Percentiles rank a stretch among this genome's conserved stretches.
Conservation (phyloP, 2,113 vertebrate species). For the Neolamprologus sp. region DNA sequence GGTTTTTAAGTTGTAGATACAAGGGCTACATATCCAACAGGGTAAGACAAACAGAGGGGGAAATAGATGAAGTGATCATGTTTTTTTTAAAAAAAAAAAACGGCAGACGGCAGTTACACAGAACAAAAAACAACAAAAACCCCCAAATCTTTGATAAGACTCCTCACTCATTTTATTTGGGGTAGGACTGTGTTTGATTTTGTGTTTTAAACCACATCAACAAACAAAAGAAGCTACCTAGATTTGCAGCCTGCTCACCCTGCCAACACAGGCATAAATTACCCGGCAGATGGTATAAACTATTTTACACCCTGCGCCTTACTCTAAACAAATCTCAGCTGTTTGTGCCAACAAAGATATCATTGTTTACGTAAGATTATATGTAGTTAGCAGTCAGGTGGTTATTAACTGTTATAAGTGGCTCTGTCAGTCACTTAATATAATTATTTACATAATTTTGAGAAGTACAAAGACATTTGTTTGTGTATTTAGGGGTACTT, state of each 20-base stretch:
- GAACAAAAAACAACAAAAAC: neutral
- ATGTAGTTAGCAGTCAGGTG: neutral
- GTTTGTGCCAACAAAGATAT: neutral
- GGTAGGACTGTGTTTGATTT: neutral
- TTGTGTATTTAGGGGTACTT: neutral
- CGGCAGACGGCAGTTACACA: neutral
- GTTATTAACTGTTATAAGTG: neutral
- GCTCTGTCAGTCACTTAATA: neutral
- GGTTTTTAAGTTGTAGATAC: neutral
- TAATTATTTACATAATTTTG: neutral
- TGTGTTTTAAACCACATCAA: neutral
- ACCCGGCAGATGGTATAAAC: neutral
- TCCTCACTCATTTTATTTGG: neutral
- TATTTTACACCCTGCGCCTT: neutral
- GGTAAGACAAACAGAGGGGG: neutral
- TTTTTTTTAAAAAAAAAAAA: neutral
- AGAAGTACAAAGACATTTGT: neutral
- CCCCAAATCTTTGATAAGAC: neutral
- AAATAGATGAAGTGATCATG: neutral
- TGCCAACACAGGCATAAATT: neutral
- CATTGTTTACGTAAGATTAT: neutral
- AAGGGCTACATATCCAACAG: neutral
- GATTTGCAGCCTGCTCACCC: neutral
- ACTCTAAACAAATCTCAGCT: neutral
- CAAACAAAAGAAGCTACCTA: neutral